Percentiles rank a stretch among this genome's conserved stretches.
These are phyloP conservation scores for Corbicula japonica DNA, from an alignment of 2,888 invertebrate species.

Conservation along the genomic window DNA sequence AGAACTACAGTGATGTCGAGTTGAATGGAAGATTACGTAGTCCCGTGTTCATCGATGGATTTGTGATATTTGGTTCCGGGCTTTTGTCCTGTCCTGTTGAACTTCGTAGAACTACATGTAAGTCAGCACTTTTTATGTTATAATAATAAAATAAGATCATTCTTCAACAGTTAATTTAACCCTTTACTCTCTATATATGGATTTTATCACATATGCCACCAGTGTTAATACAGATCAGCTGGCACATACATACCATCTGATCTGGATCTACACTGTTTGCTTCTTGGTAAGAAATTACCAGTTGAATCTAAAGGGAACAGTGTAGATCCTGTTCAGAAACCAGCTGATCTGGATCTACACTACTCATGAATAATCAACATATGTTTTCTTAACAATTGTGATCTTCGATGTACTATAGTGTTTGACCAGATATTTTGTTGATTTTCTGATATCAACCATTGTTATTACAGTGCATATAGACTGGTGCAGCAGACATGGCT, in stretches of 20 bases:
- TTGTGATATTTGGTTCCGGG: constrained; percentile 44
- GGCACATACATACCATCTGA: no score
- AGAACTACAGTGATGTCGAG: constrained; percentile 53
- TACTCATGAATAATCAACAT: constrained; percentile 4
- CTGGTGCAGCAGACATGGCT: constrained; percentile 63
- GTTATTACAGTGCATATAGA: constrained; percentile 57
- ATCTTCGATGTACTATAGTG: not conserved
- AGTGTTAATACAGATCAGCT: no score
- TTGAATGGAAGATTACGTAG: constrained; percentile 40
- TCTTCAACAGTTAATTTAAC: no score
- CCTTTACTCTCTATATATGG: no score
- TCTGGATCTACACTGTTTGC: no score
- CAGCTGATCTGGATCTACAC: no score
- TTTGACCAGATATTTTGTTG: not conserved
- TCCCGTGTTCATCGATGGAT: constrained; percentile 47
- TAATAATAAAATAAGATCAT: no score
- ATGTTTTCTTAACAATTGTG: not conserved
- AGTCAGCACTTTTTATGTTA: not conserved
- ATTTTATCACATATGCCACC: no score
- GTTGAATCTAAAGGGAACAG: no score
- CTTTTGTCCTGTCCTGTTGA: constrained; percentile 37
- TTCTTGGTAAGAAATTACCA: no score
- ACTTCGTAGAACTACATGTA: constrained; percentile 47
- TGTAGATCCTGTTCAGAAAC: no score
- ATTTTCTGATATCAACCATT: not conserved